Evolutionary conservation across 2,113 vertebrate species (phyloP).

Genomic region (Plotosus lineatus): DNA sequence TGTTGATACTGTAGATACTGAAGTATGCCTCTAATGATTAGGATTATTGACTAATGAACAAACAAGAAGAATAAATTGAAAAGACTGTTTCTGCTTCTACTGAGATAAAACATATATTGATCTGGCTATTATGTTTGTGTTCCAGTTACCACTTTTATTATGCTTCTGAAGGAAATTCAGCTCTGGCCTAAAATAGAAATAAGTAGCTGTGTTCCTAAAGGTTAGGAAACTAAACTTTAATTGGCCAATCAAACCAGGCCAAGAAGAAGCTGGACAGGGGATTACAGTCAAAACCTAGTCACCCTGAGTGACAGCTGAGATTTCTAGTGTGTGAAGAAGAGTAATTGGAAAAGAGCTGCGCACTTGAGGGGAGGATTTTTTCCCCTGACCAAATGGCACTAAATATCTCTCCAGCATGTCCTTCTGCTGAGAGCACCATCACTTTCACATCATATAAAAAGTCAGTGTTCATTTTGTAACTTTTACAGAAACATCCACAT

Average conservation of each 20-base stretch:
- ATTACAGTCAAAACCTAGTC: slow-evolving; percentile 53
- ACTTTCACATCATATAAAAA: slow-evolving; percentile 42
- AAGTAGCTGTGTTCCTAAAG: slow-evolving; percentile 44
- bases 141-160: slow-evolving; percentile 28
- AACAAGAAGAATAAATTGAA: neutral
- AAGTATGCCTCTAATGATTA: neutral
- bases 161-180: slow-evolving; percentile 16
- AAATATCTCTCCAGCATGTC: slow-evolving; percentile 51
- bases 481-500: slow-evolving; percentile 11
- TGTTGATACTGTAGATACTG: too few species aligned
- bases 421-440: slow-evolving; percentile 44
- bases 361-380: slow-evolving; percentile 54
- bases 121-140: neutral
- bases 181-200: slow-evolving; percentile 45
- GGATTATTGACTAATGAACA: neutral
- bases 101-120: neutral
- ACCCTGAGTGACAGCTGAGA: slow-evolving; percentile 56
- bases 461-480: slow-evolving; percentile 39
- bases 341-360: slow-evolving; percentile 57
- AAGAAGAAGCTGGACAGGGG: slow-evolving; percentile 47
- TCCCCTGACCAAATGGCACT: slow-evolving; percentile 55
- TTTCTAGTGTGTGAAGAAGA: slow-evolving; percentile 56
- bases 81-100: neutral
- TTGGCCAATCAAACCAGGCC: slow-evolving; percentile 49
- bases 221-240: slow-evolving; percentile 43